Conservation (phyloP, 2,113 vertebrate genomes). For the Erythrolamprus reginae region DNA sequence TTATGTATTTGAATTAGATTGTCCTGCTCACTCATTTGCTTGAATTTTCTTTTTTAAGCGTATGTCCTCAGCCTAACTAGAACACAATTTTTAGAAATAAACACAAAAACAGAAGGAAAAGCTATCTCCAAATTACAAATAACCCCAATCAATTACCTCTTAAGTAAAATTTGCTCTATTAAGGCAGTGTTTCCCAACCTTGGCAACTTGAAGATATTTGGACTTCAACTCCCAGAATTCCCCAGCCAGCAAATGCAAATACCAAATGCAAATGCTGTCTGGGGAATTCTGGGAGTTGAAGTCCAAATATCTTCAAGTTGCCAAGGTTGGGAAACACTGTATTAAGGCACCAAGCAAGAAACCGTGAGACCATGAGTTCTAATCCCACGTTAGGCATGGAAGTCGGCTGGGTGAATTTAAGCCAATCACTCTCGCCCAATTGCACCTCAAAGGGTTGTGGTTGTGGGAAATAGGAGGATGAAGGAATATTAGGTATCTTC, state of each 20-base stretch:
- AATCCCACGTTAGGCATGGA: background rate
- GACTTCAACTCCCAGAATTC: too few species aligned
- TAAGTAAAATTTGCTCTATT: slow-evolving; percentile 21
- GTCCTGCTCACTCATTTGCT: background rate
- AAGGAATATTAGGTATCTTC: background rate
- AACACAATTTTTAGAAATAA: background rate
- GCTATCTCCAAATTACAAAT: slow-evolving; percentile 59
- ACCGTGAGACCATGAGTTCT: background rate
- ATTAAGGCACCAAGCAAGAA: background rate
- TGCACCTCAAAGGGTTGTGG: background rate
- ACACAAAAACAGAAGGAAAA: slow-evolving; percentile 34
- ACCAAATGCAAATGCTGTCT: too few species aligned
- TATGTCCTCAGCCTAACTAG: background rate
- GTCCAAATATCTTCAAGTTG: too few species aligned
- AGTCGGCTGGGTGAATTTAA: background rate
- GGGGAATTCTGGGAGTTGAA: too few species aligned
- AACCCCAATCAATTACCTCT: slow-evolving; percentile 47
- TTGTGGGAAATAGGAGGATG: background rate
- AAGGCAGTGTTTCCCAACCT: background rate
- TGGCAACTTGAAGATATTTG: too few species aligned
- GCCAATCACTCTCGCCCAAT: background rate
- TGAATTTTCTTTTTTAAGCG: background rate
- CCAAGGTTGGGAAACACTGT: too few species aligned
- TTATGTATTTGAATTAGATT: background rate
- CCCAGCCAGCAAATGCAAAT: too few species aligned